Base-by-base conservation (phyloP, 1,140 invertebrate genomes). In the Drosophila nebulosa region DNA sequence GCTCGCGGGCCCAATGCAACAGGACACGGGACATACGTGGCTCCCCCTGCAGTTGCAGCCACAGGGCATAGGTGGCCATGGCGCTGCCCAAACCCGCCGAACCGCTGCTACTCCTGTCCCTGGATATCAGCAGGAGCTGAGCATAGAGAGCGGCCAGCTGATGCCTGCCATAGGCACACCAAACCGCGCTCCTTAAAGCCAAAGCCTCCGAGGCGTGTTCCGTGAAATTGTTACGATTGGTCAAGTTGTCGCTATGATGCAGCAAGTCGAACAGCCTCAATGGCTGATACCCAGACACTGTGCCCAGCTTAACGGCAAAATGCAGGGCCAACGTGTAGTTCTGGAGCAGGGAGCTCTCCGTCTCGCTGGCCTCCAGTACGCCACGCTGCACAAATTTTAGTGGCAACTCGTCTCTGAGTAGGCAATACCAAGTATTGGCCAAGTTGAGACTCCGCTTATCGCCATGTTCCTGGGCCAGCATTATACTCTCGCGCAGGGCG, bases 401-500 rank as follows among this genome's bases (percentile, higher is more conserved):
- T 0, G 84, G 78, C 4, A 88, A 52, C 24, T 88, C 84, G 27
- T 94, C 91, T 35, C 92, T 92, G n/a, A 95, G 92, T 75, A 95
- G 93, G 68, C 95, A 95, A 61, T 96, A 93, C 96, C 96, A 97
- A 53, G 95, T 95, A 81, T 97, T 94, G 35, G 96, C 96, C 90
- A 97, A 94, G 91, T 98, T 96, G 22, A 98, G 92, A 85, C 96
- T 97, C 50, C 95, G 93, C 85, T 96, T 95, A 89, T 98, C 97
- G 64, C 95, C 96, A 36, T 95, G 95, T 92, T 97, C 96, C 91
- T 98, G 97, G n/a, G 97, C 96, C 78, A 97, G 93, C 91, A 95
- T 95, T 62, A 98, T 95, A 9, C 97, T 95, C 93, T 98, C 97
- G 79, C 95, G 95, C 12, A 98, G 92, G 26, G 96, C 96, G 61